Base-by-base conservation (phyloP, 2,888 invertebrate species). In the Lasioglossum morio region DNA sequence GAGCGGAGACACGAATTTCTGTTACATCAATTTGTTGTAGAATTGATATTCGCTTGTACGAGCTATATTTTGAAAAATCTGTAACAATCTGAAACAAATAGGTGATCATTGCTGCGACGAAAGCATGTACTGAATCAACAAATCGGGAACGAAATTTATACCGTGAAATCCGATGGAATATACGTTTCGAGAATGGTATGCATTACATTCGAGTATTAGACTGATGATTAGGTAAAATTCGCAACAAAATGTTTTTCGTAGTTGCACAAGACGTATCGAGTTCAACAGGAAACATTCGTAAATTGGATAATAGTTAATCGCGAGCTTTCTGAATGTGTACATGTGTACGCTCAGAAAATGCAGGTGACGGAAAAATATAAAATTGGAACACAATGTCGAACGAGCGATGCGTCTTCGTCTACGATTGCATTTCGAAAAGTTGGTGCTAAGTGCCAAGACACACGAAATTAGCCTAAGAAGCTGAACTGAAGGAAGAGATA, bases 201-300 rank as follows among this genome's bases (percentile, higher is more conserved):
- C 63, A 75, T 48, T 81, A 14, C 69, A 85, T 82, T 88, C 82
- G 87, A 92, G 88, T 89, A 83, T 87, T 92, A 92, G 89, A 77
- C 78, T 88, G 89, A 80, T 88, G 85, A 87, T 89, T 89, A 84
- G 72, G 78, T 79, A 72, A 85, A 82, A 88, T 87, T 86, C 77
- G 73, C 82, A 81, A 81, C 77, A 48, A 37, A 60, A 48, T 70
- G 40, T 27, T 16, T 77, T 69, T 72, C 81, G 57, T 57, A 30
- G 73, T 30, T 40, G 57, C 81, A 83, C 82, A 91, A 87, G 85
- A 72, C 87, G 85, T 81, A 87, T 85, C 79, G 70, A 73, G 19
- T 63, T 77, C 8, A 7, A 30, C 2, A 23, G 30, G 16, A 57
- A 57, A 4, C 46, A 14, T 76, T 70, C 23, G 5, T 60, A 72